Conservation (phyloP, 2,888 invertebrate species). For the Dastarcus helophoroides region DNA sequence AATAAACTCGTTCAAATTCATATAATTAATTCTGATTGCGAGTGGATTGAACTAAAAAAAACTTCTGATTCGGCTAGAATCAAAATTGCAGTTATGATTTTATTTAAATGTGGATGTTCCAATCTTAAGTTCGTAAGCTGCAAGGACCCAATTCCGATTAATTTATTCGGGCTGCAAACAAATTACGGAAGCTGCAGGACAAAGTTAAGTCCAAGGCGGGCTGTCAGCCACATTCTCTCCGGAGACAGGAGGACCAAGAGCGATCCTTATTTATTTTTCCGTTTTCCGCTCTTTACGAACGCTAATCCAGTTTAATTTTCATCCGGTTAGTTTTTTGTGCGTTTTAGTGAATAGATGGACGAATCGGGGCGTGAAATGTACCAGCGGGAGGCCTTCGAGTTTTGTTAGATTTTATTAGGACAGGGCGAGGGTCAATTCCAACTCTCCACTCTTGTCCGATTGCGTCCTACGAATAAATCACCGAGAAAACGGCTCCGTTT, state of each 20-base stretch:
- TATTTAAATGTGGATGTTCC: too few relatives aligned
- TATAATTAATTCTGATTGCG: too few relatives aligned
- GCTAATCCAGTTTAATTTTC: slow-evolving; percentile 36
- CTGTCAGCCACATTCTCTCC: slow-evolving; percentile 12
- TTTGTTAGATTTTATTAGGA: slow-evolving; percentile 26
- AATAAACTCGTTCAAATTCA: too few relatives aligned
- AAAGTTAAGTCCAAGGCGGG: too few relatives aligned
- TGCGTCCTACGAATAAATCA: slow-evolving; percentile 23
- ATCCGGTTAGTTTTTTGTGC: slow-evolving; percentile 27
- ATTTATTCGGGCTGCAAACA: too few relatives aligned
- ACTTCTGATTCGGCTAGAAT: too few relatives aligned
- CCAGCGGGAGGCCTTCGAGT: slow-evolving; percentile 23
- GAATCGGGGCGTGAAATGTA: slow-evolving; percentile 30
- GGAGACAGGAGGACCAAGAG: slow-evolving; percentile 15
- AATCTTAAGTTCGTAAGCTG: too few relatives aligned
- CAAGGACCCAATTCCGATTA: too few relatives aligned
- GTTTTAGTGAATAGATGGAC: slow-evolving; percentile 18
- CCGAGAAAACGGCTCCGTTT: slow-evolving; percentile 21
- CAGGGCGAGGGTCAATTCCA: slow-evolving; percentile 18
- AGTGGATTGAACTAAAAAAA: too few relatives aligned
- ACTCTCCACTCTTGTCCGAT: slow-evolving; percentile 20
- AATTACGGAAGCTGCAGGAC: too few relatives aligned
- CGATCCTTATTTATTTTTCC: slow-evolving; percentile 37
- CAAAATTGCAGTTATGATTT: too few relatives aligned
- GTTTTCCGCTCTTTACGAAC: slow-evolving; percentile 33